These are phyloP conservation scores for Peromyscus eremicus DNA, from an alignment of 2,797 vertebrate species.

Conservation along the genomic window DNA sequence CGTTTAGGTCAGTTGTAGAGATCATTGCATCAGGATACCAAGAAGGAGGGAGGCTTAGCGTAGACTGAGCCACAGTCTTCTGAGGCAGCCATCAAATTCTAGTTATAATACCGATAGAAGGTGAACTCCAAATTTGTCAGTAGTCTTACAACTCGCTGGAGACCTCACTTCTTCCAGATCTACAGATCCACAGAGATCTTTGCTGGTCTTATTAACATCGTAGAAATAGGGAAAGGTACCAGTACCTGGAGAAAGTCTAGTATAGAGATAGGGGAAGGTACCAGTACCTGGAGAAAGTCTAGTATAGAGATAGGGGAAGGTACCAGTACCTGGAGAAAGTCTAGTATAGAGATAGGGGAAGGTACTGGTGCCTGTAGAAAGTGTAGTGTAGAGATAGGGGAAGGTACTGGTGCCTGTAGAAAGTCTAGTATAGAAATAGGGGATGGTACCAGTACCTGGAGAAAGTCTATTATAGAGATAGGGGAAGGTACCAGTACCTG, in stretches of 20 bases:
- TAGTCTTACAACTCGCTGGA: neutral
- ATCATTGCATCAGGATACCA: neutral
- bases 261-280: neutral
- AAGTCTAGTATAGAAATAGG: neutral
- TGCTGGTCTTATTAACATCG: neutral
- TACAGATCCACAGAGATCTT: neutral
- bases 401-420: too few relatives aligned
- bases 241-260: neutral
- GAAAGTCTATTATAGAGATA: neutral
- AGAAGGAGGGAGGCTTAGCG: neutral
- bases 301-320: too few relatives aligned
- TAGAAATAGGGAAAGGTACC: neutral
- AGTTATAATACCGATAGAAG: neutral
- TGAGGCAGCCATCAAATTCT: neutral
- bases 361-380: neutral
- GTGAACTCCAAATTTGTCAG: neutral
- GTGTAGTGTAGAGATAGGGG: neutral
- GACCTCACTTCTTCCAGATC: neutral
- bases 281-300: too few relatives aligned
- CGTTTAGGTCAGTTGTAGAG: neutral
- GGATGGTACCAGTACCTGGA: neutral
- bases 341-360: neutral
- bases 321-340: too few relatives aligned
- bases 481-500: too few relatives aligned
- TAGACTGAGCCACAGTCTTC: neutral